Percentiles rank a stretch among this genome's conserved stretches.
These are phyloP conservation scores for Corythoichthys intestinalis DNA, from an alignment of 2,113 vertebrate species.

Conservation along the genomic window DNA sequence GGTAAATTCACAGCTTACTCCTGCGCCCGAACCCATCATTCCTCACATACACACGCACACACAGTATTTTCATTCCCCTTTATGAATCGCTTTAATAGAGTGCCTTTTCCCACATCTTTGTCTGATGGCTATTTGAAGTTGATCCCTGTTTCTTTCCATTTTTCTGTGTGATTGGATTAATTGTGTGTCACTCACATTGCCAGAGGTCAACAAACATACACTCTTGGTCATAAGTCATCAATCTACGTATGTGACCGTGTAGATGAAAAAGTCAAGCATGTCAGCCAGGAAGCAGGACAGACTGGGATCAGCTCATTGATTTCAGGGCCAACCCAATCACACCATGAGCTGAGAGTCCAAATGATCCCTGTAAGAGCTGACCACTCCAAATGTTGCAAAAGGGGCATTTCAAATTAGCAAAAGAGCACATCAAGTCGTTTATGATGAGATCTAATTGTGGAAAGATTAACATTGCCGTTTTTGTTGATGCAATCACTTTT, in stretches of 20 bases:
- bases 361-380: constrained; percentile 59
- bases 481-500: not conserved
- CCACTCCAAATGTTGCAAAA: constrained; percentile 41
- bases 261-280: constrained; percentile 78
- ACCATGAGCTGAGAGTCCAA: constrained; percentile 57
- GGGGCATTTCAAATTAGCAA: constrained; percentile 8
- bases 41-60: constrained; percentile 4
- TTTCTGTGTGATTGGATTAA: constrained; percentile 76
- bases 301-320: constrained; percentile 75
- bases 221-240: constrained; percentile 79
- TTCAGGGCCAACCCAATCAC: constrained; percentile 73
- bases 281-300: constrained; percentile 71
- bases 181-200: constrained; percentile 78
- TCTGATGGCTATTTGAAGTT: constrained; percentile 61
- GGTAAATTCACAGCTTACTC: constrained; percentile 14
- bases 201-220: constrained; percentile 78
- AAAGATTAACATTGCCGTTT: not conserved
- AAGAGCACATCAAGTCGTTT: not conserved
- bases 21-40: constrained; percentile 8
- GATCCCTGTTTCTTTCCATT: constrained; percentile 50
- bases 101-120: constrained; percentile 47
- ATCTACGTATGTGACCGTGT: constrained; percentile 75
- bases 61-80: constrained; percentile 2
- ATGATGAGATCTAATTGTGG: not conserved
- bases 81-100: constrained; percentile 24